These are phyloP conservation scores for Apodemia duryi DNA, from an alignment of 2,888 invertebrate genomes.

Conservation along the genomic window DNA sequence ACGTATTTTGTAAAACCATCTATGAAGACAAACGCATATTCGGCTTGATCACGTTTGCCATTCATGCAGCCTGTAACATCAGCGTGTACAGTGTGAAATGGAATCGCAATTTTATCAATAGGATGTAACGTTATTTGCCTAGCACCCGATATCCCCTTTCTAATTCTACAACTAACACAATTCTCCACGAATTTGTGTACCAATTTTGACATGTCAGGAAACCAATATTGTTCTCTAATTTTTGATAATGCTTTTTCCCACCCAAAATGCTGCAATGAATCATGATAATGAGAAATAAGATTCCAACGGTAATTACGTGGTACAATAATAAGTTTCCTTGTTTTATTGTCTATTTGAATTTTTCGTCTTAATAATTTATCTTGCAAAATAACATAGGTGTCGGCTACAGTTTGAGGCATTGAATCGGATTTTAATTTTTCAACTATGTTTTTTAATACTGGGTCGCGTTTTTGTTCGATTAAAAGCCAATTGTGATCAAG, in stretches of 20 bases:
- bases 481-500: too few relatives aligned
- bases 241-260: constrained; percentile 33
- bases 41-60: constrained; percentile 17
- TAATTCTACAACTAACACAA: constrained; percentile 1
- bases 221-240: constrained; percentile 27
- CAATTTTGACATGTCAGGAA: constrained; percentile 23
- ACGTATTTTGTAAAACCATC: too few relatives aligned
- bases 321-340: too few relatives aligned
- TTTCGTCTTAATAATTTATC: too few relatives aligned
- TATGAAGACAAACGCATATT: too few relatives aligned
- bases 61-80: too few relatives aligned
- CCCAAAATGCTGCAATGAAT: constrained; percentile 27
- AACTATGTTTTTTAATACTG: too few relatives aligned
- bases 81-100: constrained; percentile 25
- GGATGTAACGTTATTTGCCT: background rate
- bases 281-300: constrained; percentile 30
- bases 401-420: too few relatives aligned
- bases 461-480: too few relatives aligned
- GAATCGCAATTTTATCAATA: constrained; percentile 16
- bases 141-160: background rate
- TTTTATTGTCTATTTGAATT: too few relatives aligned
- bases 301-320: constrained; percentile 30
- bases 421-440: too few relatives aligned
- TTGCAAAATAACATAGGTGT: too few relatives aligned
- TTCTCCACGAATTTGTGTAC: background rate